Conservation (phyloP, 1,140 invertebrate species). For the Chlorops oryzae region DNA sequence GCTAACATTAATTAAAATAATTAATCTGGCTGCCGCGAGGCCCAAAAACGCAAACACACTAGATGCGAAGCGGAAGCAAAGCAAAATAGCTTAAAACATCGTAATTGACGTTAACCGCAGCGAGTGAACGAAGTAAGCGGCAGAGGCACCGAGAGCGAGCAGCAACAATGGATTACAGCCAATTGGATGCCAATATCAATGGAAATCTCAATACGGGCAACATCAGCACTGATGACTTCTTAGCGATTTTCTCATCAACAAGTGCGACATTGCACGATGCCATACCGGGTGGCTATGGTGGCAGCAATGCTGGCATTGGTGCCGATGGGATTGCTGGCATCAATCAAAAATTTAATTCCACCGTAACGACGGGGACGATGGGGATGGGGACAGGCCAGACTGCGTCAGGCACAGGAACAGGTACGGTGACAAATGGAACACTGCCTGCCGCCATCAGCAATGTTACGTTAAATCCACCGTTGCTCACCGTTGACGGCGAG, state of each 20-base stretch:
- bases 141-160: constrained; percentile 20
- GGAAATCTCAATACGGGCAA: constrained; percentile 40
- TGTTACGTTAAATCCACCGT: constrained; percentile 35
- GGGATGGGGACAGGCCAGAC: not conserved
- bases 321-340: not conserved
- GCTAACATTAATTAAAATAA: no score
- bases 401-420: not conserved
- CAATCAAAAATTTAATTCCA: not conserved
- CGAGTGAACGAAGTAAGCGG: no score
- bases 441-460: constrained; percentile 10
- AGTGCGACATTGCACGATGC: constrained; percentile 10
- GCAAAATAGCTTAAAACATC: constrained; percentile 7
- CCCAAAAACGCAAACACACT: no score
- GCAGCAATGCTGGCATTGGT: constrained; percentile 1
- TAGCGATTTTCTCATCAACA: constrained; percentile 34
- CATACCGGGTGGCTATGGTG: constrained; percentile 4
- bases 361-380: no score
- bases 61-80: constrained; percentile 1
- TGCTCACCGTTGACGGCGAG: constrained; percentile 37
- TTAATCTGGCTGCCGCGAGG: no score
- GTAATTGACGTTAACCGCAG: constrained; percentile 18
- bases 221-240: constrained; percentile 43
- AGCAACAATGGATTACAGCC: constrained; percentile 16
- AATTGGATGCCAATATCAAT: constrained; percentile 14
- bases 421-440: no score